These are phyloP conservation scores for Argynnis bischoffii DNA, from an alignment of 2,888 invertebrate genomes.

Conservation along the genomic window DNA sequence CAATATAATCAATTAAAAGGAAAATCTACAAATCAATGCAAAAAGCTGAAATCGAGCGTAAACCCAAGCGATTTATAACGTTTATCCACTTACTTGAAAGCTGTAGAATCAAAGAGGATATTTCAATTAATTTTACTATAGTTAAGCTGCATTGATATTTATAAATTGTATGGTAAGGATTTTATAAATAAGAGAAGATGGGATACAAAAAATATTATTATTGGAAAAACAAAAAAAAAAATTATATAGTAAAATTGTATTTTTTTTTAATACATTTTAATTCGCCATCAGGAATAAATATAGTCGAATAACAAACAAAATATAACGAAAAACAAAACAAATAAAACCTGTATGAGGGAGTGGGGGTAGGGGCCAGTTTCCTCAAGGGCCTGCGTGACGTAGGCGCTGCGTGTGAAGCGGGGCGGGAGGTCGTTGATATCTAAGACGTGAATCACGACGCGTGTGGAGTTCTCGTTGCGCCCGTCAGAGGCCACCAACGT, in stretches of 20 bases:
- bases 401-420: constrained; percentile 87
- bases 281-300: background rate
- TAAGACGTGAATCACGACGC: constrained; percentile 90
- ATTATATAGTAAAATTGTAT: background rate
- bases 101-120: constrained; percentile 5
- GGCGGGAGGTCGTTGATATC: constrained; percentile 96
- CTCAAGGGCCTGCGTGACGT: constrained; percentile 88
- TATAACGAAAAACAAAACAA: constrained; percentile 46
- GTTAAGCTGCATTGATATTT: background rate
- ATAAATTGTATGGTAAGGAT: background rate
- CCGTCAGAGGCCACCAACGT: constrained; percentile 95
- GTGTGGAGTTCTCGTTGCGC: constrained; percentile 93
- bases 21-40: constrained; percentile 18
- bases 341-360: constrained; percentile 87
- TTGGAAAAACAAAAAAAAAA: background rate
- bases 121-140: background rate
- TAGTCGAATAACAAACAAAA: background rate
- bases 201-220: background rate
- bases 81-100: constrained; percentile 29
- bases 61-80: constrained; percentile 24
- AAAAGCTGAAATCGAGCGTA: constrained; percentile 20
- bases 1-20: constrained; percentile 21
- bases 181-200: constrained; percentile 1
- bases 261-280: background rate
- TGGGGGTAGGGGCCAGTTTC: constrained; percentile 89